Conservation (phyloP, 2,888 invertebrate species). For the Cephus rjabovi region DNA sequence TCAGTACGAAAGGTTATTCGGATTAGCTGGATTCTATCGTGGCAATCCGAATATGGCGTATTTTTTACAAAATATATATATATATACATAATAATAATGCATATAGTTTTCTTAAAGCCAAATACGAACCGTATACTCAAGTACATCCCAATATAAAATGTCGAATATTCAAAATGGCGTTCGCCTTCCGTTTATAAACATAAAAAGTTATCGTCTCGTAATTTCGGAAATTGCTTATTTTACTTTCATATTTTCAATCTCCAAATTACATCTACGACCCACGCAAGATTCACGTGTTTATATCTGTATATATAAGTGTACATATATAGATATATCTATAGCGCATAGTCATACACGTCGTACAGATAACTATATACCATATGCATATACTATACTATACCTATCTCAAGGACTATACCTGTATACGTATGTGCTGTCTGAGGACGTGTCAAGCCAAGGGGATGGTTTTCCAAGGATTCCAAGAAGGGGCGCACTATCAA, state of each 20-base stretch:
- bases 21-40: too few species aligned
- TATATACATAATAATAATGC: too few species aligned
- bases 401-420: background rate
- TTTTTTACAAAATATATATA: too few species aligned
- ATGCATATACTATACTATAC: background rate
- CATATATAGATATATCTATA: too few species aligned
- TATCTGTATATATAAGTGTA: background rate
- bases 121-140: background rate
- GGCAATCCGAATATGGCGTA: too few species aligned
- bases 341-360: conserved; percentile 52
- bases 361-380: conserved; percentile 64
- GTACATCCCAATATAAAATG: background rate
- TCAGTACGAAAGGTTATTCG: too few species aligned
- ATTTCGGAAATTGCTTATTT: conserved; percentile 8
- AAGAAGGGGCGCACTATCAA: conserved; percentile 36
- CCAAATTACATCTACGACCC: conserved; percentile 32
- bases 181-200: background rate
- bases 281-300: background rate
- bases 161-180: background rate
- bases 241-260: conserved; percentile 52
- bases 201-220: conserved; percentile 23
- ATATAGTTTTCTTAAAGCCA: background rate
- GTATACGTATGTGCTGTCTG: background rate
- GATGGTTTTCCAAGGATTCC: conserved; percentile 9
- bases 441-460: conserved; percentile 10